Percentiles rank a stretch among this genome's conserved stretches.
These are phyloP conservation scores for Pseudopleuronectes americanus DNA, from an alignment of 2,797 vertebrate species.

Conservation along the genomic window DNA sequence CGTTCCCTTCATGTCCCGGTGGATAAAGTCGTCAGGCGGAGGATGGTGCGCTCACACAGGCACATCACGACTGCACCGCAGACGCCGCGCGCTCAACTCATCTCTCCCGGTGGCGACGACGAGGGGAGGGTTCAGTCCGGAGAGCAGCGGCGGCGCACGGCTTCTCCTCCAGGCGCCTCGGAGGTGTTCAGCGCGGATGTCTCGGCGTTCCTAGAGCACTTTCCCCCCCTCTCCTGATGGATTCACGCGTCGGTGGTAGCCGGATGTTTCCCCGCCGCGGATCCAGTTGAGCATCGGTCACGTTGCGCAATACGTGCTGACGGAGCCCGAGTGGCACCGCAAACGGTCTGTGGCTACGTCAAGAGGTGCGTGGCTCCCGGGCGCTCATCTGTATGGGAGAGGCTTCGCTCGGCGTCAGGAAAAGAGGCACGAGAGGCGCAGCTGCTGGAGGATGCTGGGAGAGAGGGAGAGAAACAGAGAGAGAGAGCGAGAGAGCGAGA, in stretches of 20 bases:
- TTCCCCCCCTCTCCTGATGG: neutral
- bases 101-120: conserved; percentile 65
- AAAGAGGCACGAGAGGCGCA: conserved; percentile 76
- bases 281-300: conserved; percentile 80
- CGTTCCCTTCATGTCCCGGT: conserved; percentile 6
- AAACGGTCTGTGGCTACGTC: conserved; percentile 88
- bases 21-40: conserved; percentile 16
- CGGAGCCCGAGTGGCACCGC: conserved; percentile 86
- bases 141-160: conserved; percentile 16
- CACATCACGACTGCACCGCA: conserved; percentile 69
- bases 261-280: conserved; percentile 56
- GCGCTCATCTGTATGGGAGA: conserved; percentile 86
- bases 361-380: conserved; percentile 86
- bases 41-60: conserved; percentile 53
- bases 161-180: conserved; percentile 33
- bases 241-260: conserved; percentile 45
- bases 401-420: conserved; percentile 74
- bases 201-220: conserved; percentile 14
- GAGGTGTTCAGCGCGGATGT: conserved; percentile 12
- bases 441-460: conserved; percentile 63
- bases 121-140: conserved; percentile 46
- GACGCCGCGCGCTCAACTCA: conserved; percentile 65
- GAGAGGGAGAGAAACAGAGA: neutral
- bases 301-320: conserved; percentile 91
- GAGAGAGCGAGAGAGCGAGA: conserved; percentile 3